Percentiles rank a stretch among this genome's conserved stretches.
These are phyloP conservation scores for Habroteleia sp. DNA, from an alignment of 2,888 invertebrate species.

Conservation along the genomic window DNA sequence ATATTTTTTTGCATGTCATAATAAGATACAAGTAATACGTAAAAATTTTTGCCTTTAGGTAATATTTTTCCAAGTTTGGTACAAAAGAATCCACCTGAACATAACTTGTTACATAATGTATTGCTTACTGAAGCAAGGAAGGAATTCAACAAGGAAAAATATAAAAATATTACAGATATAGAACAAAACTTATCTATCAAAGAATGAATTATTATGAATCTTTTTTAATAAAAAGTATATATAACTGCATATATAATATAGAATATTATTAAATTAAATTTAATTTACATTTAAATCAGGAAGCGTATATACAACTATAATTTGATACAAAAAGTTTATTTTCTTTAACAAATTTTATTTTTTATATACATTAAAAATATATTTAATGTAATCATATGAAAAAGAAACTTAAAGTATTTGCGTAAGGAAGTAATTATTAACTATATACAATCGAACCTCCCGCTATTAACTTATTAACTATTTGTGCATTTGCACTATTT, in stretches of 20 bases:
- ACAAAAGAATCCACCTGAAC: conserved; percentile 84
- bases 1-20: no score
- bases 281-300: no score
- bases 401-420: conserved; percentile 6
- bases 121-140: conserved; percentile 91
- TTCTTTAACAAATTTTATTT: conserved; percentile 17
- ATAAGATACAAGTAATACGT: no score
- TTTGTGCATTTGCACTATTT: no score
- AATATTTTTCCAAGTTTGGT: conserved; percentile 90
- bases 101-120: conserved; percentile 90
- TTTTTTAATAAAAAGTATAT: background rate
- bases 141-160: conserved; percentile 88
- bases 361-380: conserved; percentile 18
- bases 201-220: conserved; percentile 2
- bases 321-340: background rate
- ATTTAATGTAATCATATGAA: conserved; percentile 1
- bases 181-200: conserved; percentile 3
- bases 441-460: no score
- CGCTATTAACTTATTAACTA: no score
- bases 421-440: conserved; percentile 18
- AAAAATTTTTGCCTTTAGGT: conserved; percentile 82
- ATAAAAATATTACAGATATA: conserved; percentile 70
- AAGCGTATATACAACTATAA: no score
- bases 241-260: no score
- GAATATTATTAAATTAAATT: background rate